Conservation (phyloP, 2,797 vertebrate genomes). For the Eleutherodactylus coqui region DNA sequence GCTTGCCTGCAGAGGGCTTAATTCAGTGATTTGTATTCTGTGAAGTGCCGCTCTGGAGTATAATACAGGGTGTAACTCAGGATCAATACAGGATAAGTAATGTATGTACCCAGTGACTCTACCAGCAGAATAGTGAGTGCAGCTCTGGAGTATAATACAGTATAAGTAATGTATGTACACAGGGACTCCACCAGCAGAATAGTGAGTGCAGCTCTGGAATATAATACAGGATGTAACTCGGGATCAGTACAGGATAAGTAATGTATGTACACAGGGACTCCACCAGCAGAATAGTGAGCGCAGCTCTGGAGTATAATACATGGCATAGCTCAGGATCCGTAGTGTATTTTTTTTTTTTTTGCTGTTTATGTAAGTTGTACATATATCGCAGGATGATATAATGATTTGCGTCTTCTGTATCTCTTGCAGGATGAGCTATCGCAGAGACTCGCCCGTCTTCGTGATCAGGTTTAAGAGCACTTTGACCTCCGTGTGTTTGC, state of each 20-base stretch:
- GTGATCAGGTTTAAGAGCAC: constrained; percentile 75
- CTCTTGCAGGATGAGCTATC: constrained; percentile 75
- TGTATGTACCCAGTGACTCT: no score
- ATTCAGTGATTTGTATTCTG: no score
- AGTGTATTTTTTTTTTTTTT: neutral
- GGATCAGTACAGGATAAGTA: no score
- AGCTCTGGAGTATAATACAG: no score
- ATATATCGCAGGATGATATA: neutral
- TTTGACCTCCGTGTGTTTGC: constrained; percentile 27
- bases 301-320: neutral
- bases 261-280: neutral
- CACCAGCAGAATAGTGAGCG: constrained; percentile 3
- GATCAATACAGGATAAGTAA: no score
- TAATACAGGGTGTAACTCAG: neutral
- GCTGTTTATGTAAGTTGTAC: no score
- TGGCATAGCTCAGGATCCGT: neutral
- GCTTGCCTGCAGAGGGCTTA: no score
- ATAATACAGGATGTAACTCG: no score
- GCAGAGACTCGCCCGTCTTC: constrained; percentile 76
- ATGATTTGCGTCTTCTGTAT: constrained; percentile 3
- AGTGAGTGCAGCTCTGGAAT: neutral
- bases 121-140: no score
- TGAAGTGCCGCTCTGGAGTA: no score
- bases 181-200: neutral
- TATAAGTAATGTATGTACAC: no score